These are phyloP conservation scores for Ailurus styani DNA, from an alignment of 2,113 vertebrate species.

Conservation along the genomic window DNA sequence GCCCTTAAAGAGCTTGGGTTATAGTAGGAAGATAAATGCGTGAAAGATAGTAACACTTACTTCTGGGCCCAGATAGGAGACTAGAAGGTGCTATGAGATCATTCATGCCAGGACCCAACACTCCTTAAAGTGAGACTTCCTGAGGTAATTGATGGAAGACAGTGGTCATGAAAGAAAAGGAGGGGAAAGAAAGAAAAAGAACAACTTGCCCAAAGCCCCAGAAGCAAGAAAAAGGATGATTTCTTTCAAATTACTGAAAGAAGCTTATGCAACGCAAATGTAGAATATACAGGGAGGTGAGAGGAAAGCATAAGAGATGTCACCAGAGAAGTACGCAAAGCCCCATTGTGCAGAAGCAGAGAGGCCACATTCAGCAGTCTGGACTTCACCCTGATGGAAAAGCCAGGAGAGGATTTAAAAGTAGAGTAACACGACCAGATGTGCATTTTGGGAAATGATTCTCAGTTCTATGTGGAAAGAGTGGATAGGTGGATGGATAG, in stretches of 20 bases:
- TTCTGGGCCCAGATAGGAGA: background rate
- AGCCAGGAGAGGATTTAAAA: background rate
- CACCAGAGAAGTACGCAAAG: background rate
- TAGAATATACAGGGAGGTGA: background rate
- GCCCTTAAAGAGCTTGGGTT: background rate
- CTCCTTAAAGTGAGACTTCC: background rate
- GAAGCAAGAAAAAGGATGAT: background rate
- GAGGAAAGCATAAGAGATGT: background rate
- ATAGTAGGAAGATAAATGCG: background rate
- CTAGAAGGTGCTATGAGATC: background rate
- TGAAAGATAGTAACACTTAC: background rate
- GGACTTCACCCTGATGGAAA: background rate
- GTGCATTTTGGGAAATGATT: background rate
- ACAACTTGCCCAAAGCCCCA: background rate
- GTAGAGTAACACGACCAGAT: background rate
- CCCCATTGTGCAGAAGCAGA: background rate
- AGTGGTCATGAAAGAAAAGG: background rate
- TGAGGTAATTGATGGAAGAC: background rate
- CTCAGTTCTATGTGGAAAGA: background rate
- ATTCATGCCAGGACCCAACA: background rate
- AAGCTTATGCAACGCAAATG: background rate
- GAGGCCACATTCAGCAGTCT: background rate
- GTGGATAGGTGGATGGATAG: background rate
- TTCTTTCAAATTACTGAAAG: background rate
- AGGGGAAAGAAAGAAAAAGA: background rate